Base-by-base conservation (phyloP, 2,797 vertebrate genomes). In the Anas bahamensis region DNA sequence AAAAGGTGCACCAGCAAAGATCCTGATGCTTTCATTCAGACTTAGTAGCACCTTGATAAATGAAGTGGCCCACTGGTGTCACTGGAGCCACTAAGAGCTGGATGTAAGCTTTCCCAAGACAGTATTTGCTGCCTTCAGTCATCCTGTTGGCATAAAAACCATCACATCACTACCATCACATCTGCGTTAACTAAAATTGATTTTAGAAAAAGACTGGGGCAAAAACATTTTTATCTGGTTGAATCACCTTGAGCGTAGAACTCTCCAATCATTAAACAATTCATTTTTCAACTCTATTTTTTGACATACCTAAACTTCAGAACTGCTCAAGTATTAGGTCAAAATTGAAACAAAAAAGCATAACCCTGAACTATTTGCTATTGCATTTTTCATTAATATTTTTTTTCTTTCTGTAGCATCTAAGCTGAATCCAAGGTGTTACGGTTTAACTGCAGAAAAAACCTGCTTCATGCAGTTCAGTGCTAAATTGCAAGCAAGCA, bases 171-270 rank as follows among this genome's bases (percentile, higher is more conserved):
- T 17, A 19, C 24, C 29, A 53, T 7, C 55, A n/a, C 22, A 4
- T 9, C 22, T 1, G 1, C 55, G 23, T 41, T 0, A 1, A 60
- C 10, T 7, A 2, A 31, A 50, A 15, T 19, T 50, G 7, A 10
- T 23, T 26, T 29, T 8, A n/a, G 8, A 44, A 63, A 13, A 18
- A 52, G 31, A 63, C 39, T 0, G 5, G 10, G 15, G 41, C 5
- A 21, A 69, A 63, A 15, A 11, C 24, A 13, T 6, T 31, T 59
- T 39, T n/a, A 55, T 1, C 0, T 8, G 31, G 46, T 39, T 50
- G 9, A 48, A 33, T 22, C 1, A 0, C 31, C 39, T 9, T 17
- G 17, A 72, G 17, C 7, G 13, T 31, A n/a, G 16, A 82, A 37
- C 41, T 33, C 37, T 5, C 31, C n/a, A 37, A 29, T 60, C 65